Conservation (phyloP, 1,140 invertebrate genomes). For the Metopolophium dirhodum region DNA sequence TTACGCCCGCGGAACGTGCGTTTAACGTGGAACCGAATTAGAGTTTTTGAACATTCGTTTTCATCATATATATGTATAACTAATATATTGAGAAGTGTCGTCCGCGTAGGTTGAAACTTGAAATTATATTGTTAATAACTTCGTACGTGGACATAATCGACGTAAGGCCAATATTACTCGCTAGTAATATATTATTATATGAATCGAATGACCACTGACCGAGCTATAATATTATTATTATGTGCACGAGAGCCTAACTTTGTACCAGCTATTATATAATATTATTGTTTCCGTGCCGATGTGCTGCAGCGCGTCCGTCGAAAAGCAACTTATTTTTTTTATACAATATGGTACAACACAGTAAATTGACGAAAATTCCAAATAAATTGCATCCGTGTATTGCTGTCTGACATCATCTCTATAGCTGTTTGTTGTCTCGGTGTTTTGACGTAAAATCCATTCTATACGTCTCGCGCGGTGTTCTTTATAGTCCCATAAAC, state of each 20-base stretch:
- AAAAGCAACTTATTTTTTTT: not conserved
- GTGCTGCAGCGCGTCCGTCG: not conserved
- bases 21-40: not conserved
- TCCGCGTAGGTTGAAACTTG: not conserved
- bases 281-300: not conserved
- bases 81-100: not conserved
- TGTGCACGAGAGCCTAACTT: not conserved
- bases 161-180: not conserved
- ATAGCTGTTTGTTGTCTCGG: not conserved
- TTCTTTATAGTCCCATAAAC: not conserved
- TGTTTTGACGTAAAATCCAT: constrained; percentile 22
- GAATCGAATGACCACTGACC: not conserved
- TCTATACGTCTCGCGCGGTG: not conserved
- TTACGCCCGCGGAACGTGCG: not conserved
- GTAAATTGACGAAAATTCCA: not conserved
- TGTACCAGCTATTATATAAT: not conserved
- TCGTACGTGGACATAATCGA: not conserved
- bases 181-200: not conserved
- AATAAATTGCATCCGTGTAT: not conserved
- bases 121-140: not conserved
- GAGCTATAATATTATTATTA: not conserved
- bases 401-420: not conserved
- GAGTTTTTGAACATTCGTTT: not conserved
- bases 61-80: not conserved
- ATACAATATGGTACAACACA: not conserved